Evolutionary conservation across 2,797 vertebrate species (phyloP), one percentile per base, ranked within the genome.

Genomic region (Cossypha caffra): DNA sequence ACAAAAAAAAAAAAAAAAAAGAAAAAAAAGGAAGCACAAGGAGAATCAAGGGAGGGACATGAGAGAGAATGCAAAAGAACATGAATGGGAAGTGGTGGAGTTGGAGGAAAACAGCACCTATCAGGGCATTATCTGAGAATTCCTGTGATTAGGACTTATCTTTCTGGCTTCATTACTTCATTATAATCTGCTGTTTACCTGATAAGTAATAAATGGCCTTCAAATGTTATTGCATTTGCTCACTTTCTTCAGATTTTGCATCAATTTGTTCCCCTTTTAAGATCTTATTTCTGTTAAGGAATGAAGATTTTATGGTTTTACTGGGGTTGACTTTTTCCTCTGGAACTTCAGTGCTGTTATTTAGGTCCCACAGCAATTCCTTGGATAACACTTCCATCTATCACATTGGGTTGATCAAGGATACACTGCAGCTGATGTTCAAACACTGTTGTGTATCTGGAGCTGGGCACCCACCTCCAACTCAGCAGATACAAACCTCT

Each of bases 161-260:
- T 90, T 87, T 89, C 33, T 81, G 58, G 75, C 87, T 66, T 83
- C 37, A 66, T 50, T 13, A 20, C 86, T 94, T 89, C 38, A 43
- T 91, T 85, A 74, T 64, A 64, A 75, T 62, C 68, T 86, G 31
- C 42, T 90, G 68, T 45, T 73, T 71, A 81, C 47, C 35, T 86
- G 78, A 78, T 78, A 54, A 75, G 12, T 84, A 93, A 88, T 90
- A 89, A 93, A 90, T 16, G 26, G 26, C 73, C 66, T 93, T 43
- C 69, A 72, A 83, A 85, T 82, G 91, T 87, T 61, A 80, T 80
- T 75, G 29, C 63, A 40, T 93, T 88, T 90, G 2, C 24, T 95
- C 13, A 8, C 61, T 94, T 89, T 62, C 40, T 43, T 42, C 69
- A 63, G 35, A 33, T 68, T 94, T 89, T 89, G 8, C n/a, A 74